A percentile compares a stretch with the other conserved stretches of the same genome.
These are phyloP conservation scores for Cepphus grylle DNA, from an alignment of 2,113 vertebrate genomes.

Conservation along the genomic window DNA sequence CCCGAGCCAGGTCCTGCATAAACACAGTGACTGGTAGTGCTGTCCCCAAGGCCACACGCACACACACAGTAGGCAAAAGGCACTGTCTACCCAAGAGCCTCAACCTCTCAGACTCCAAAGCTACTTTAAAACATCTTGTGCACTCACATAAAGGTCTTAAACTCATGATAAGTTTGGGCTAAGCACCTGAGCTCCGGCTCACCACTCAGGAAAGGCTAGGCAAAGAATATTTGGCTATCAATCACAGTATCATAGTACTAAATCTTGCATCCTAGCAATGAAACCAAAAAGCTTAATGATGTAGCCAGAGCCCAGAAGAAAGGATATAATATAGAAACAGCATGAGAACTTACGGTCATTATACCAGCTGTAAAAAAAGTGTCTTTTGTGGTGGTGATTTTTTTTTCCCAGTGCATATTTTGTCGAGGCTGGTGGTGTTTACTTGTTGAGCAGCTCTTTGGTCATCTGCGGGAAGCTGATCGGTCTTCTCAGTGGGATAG, in stretches of 20 bases:
- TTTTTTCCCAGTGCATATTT: neutral
- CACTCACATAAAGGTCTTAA: neutral
- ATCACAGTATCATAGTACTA: neutral
- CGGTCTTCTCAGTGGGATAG: neutral
- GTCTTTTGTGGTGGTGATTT: neutral
- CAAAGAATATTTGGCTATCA: neutral
- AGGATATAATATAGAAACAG: neutral
- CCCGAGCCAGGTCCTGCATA: neutral
- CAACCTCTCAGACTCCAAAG: neutral
- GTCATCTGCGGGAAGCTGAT: constrained; percentile 19
- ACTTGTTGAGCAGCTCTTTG: neutral
- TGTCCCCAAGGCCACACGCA: neutral
- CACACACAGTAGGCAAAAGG: neutral
- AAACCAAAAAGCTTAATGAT: neutral
- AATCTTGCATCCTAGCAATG: neutral
- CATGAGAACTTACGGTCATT: constrained; percentile 7
- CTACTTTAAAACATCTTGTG: neutral
- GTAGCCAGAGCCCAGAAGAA: neutral
- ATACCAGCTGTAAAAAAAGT: neutral
- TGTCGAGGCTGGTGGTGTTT: neutral
- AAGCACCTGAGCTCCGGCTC: neutral
- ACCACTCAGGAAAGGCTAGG: neutral
- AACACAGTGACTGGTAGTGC: neutral
- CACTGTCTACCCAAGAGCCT: neutral
- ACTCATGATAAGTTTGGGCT: neutral